These are phyloP conservation scores for Clusia tigrina DNA, from an alignment of 2,888 invertebrate species.

Conservation along the genomic window DNA sequence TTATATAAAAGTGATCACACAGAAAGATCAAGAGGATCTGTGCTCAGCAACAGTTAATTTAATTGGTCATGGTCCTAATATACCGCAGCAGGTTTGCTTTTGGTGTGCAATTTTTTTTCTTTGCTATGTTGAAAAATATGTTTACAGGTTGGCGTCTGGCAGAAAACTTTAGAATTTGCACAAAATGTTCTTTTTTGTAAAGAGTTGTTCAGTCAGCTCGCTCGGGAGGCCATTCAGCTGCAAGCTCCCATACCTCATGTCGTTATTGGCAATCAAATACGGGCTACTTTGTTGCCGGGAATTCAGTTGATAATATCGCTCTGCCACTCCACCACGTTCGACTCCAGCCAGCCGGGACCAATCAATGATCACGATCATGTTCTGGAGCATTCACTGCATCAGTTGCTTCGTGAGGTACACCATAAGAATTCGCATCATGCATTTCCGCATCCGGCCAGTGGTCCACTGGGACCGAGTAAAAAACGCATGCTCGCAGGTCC, in stretches of 20 bases:
- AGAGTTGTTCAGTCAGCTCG: slow-evolving; percentile 92
- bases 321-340: slow-evolving; percentile 80
- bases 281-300: slow-evolving; percentile 92
- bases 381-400: slow-evolving; percentile 95
- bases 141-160: slow-evolving; percentile 80
- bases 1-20: slow-evolving; percentile 94
- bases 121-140: background rate
- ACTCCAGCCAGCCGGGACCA: slow-evolving; percentile 65
- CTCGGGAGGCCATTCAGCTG: slow-evolving; percentile 92
- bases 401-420: slow-evolving; percentile 89
- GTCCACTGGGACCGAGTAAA: slow-evolving; percentile 92
- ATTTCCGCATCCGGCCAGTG: slow-evolving; percentile 94
- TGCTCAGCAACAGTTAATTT: slow-evolving; percentile 84
- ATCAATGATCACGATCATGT: slow-evolving; percentile 90
- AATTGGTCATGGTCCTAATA: slow-evolving; percentile 77
- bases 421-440: slow-evolving; percentile 92
- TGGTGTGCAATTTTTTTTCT: background rate
- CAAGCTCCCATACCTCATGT: slow-evolving; percentile 95
- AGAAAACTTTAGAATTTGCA: slow-evolving; percentile 94
- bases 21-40: slow-evolving; percentile 92
- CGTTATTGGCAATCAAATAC: slow-evolving; percentile 96
- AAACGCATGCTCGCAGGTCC: slow-evolving; percentile 90
- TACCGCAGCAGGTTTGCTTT: slow-evolving; percentile 67
- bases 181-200: slow-evolving; percentile 98
- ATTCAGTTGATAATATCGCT: slow-evolving; percentile 91